Evolutionary conservation across 2,888 invertebrate genomes (phyloP), one percentile per base, ranked within the genome.

Genomic region (Tortricodes alternella): DNA sequence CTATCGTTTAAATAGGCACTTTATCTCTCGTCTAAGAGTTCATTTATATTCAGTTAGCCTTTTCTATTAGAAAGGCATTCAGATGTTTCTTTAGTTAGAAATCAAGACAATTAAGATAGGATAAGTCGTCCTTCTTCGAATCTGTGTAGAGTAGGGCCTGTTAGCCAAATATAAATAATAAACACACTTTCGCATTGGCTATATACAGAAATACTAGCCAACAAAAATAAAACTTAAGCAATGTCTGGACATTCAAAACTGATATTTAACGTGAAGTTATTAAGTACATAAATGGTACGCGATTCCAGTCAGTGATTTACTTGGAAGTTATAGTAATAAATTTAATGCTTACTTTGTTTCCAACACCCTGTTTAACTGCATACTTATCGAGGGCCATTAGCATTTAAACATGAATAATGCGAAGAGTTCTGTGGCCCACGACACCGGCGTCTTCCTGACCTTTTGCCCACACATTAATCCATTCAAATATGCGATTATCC

Each of bases 401-500:
- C 66, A 65, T 67, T 71, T 64, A 64, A 67, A 67, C 64, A 63
- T 70, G 69, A 70, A 62, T 73, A 67, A 72, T 72, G 68, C 60
- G 39, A 49, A 50, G 50, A 59, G 49, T 59, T 49, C 50, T 41
- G 58, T 58, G 62, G 58, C 61, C 58, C 62, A 55, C 59, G 59
- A 67, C 61, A 61, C 57, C 56, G 58, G 53, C 61, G 49, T 55
- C 60, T 59, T 58, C 48, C 41, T 62, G 62, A 63, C 66, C 65
- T 64, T 64, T 66, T 49, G 60, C 62, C 63, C 51, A 51, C 53
- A 61, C 60, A 66, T 64, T 44, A 59, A 63, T 63, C 55, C 63
- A 62, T 61, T 63, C 62, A 61, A 65, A 65, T 62, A 57, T 56
- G 65, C 62, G 61, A 64, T 61, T 60, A 61, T 61, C 59, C 58